phyloP scores from a whole-genome alignment of 1,140 invertebrate genomes.

The Stegodyphus mimosarum region DNA sequence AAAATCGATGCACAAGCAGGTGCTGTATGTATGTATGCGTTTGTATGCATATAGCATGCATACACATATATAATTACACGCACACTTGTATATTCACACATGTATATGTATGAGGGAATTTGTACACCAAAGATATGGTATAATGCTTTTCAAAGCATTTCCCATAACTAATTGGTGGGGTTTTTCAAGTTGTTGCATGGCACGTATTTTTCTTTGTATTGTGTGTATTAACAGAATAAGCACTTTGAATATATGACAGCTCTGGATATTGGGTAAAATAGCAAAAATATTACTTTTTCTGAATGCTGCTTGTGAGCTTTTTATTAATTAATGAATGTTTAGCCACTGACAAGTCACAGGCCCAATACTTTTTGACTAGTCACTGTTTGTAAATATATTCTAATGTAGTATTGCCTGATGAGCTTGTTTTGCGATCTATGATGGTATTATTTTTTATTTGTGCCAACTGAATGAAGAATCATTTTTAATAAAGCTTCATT shows the following conservation, averaged over 20 bases:
- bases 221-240: too few species aligned
- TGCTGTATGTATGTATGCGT: too few species aligned
- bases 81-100: background rate
- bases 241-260: background rate
- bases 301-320: constrained; percentile 40
- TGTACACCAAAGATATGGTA: constrained; percentile 16
- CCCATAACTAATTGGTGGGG: background rate
- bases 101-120: background rate
- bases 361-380: constrained; percentile 60
- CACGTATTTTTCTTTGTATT: constrained; percentile 6
- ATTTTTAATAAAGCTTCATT: constrained; percentile 11
- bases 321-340: constrained; percentile 32
- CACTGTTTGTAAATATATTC: constrained; percentile 60
- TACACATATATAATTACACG: background rate
- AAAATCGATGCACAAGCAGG: too few species aligned
- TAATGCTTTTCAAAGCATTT: background rate
- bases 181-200: constrained; percentile 1
- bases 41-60: background rate
- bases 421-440: constrained; percentile 42
- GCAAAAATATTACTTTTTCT: background rate
- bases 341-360: constrained; percentile 48
- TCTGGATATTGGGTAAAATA: background rate
- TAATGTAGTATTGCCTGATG: constrained; percentile 58
- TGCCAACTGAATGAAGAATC: constrained; percentile 35
- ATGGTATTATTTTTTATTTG: constrained; percentile 60